These are phyloP conservation scores for Lepidochrysops patricia DNA, from an alignment of 2,888 invertebrate genomes.

Conservation along the genomic window DNA sequence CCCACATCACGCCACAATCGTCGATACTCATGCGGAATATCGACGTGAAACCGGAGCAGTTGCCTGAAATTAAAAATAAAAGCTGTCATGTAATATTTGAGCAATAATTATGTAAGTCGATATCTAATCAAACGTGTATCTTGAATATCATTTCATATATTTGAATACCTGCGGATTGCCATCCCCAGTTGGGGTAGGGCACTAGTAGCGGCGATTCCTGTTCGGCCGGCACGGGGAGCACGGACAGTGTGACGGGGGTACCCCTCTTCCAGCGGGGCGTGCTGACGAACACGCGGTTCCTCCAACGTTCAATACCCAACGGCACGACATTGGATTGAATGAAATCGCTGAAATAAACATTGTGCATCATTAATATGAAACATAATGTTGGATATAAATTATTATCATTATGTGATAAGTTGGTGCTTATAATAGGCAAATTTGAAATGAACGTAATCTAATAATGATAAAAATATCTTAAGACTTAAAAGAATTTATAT, in stretches of 20 bases:
- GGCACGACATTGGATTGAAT: conserved; percentile 83
- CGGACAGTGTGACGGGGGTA: conserved; percentile 82
- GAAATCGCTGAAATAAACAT: conserved; percentile 65
- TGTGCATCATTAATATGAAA: too few relatives aligned
- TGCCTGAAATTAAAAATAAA: conserved; percentile 39
- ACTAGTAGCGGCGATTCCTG: conserved; percentile 75
- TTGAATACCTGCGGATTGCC: conserved; percentile 71
- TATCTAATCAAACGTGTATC: not conserved
- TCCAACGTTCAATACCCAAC: conserved; percentile 81
- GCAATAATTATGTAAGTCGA: not conserved
- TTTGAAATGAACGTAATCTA: not conserved
- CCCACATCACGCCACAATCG: conserved; percentile 85
- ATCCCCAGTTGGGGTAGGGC: conserved; percentile 86
- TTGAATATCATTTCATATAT: not conserved
- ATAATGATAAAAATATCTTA: too few relatives aligned
- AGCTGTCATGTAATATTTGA: not conserved
- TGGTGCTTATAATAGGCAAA: too few relatives aligned
- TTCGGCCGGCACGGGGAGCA: conserved; percentile 72
- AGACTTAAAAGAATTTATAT: not conserved
- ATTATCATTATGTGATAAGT: too few relatives aligned
- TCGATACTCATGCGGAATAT: conserved; percentile 86
- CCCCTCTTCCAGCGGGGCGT: conserved; percentile 86
- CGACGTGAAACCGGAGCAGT: conserved; percentile 79
- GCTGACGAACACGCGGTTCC: conserved; percentile 81
- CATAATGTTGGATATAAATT: too few relatives aligned